A percentile compares a stretch with the other conserved stretches of the same genome.
phyloP scores from a whole-genome alignment of 2,113 vertebrate genomes.

The Leuciscus idus region DNA sequence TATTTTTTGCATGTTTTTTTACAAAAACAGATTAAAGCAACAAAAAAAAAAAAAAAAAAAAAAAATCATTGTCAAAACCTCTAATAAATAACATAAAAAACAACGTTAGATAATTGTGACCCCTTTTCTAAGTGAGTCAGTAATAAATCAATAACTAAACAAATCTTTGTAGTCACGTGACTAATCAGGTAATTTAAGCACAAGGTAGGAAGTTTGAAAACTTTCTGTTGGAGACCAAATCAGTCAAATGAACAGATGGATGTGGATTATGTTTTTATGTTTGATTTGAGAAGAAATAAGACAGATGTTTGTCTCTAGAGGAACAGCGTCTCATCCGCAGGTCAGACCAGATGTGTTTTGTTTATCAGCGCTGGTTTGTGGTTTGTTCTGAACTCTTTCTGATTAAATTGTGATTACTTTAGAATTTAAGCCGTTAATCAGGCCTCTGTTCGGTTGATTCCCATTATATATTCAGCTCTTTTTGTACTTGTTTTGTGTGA shows the following conservation, averaged over 20 bases:
- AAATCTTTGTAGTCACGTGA: background rate
- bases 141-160: too few relatives aligned
- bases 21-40: background rate
- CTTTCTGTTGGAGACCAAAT: background rate
- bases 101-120: too few relatives aligned
- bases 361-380: too few relatives aligned
- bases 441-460: too few relatives aligned
- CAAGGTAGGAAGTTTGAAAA: background rate
- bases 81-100: background rate
- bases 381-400: too few relatives aligned
- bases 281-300: background rate
- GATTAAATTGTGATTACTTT: too few relatives aligned
- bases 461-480: too few relatives aligned
- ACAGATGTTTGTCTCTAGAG: background rate
- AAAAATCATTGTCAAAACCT: background rate
- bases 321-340: background rate
- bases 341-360: background rate
- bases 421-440: too few relatives aligned
- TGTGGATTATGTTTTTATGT: background rate
- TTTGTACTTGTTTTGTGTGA: too few relatives aligned
- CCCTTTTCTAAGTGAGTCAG: too few relatives aligned
- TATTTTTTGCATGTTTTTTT: too few relatives aligned
- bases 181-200: background rate
- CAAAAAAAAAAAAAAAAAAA: too few relatives aligned
- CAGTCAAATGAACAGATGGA: background rate